Conservation (phyloP, 2,888 invertebrate species). For the Lissocephala sabroskyi region DNA sequence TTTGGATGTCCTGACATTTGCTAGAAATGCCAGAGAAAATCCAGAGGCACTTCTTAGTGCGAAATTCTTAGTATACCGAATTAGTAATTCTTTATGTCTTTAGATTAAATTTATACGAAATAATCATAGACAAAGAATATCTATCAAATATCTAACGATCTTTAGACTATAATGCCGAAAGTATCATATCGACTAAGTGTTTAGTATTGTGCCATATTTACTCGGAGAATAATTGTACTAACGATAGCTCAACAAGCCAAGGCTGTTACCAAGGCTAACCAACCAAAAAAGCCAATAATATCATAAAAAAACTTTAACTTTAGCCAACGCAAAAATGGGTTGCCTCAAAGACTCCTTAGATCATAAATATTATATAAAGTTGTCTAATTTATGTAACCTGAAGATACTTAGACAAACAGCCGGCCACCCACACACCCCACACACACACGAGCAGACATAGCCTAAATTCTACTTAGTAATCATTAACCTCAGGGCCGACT, state of each 20-base stretch:
- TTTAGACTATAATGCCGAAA: conserved; percentile 41
- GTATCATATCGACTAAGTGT: conserved; percentile 40
- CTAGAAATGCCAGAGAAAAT: no score
- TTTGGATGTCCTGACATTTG: no score
- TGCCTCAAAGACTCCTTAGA: neutral
- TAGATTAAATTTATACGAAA: no score
- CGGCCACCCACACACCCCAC: no score
- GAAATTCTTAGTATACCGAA: conserved; percentile 15
- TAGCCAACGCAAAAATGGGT: neutral
- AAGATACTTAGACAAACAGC: neutral
- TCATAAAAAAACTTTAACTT: conserved; percentile 8
- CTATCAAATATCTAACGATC: conserved; percentile 8
- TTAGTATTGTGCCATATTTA: conserved; percentile 44
- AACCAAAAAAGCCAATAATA: conserved; percentile 6
- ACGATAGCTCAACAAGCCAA: conserved; percentile 30
- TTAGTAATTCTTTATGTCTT: neutral
- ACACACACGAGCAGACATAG: neutral
- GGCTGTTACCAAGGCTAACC: conserved; percentile 28
- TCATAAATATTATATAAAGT: neutral
- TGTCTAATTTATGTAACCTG: neutral
- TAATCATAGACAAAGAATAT: neutral
- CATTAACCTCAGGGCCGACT: conserved; percentile 18
- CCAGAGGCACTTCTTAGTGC: conserved; percentile 9
- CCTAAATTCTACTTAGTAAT: neutral
- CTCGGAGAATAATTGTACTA: neutral